Base-by-base conservation (phyloP, 1,140 invertebrate species). In the Zaprionus capensis region DNA sequence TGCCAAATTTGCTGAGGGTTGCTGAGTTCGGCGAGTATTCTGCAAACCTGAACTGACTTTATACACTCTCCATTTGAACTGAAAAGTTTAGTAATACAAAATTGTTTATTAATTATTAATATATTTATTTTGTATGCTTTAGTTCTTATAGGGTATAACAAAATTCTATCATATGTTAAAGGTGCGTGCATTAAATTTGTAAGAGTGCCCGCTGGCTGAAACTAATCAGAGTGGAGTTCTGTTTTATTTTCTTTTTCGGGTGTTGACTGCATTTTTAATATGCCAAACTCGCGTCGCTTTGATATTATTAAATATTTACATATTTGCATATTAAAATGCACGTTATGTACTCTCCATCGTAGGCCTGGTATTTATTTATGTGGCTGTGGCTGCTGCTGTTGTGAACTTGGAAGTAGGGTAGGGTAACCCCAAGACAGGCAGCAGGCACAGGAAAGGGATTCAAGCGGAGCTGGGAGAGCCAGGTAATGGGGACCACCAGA, bases 241-340 rank as follows among this genome's bases (percentile, higher is more conserved):
- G n/a, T 46, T 46, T 46, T 46, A 7, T 17, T 46, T 17, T 46
- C 41, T 49, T 55, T 58, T 63, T 44, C 41, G 41, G 65, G 36
- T 73, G 57, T 62, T 69, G 65, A n/a, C 71, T 73, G 71, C 55
- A 67, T 44, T 83, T 86, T 86, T 76, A 85, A 87, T 87, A 87
- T 78, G 64, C 56, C 71, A 62, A 51, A 62, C 72, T 58, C 53
- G 51, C 38, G 46, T 53, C 56, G 46, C 64, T 88, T 81, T 84
- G 84, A 88, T 88, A 90, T 88, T 82, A 90, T 88, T 88, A 88
- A 88, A 88, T 88, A 88, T 88, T 88, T 88, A 88, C 85, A 88
- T 81, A 88, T 88, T 88, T 88, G 88, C 85, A 88, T 81, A 88
- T 79, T 76, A 84, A 83, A 87, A 88, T 84, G 46, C 9, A 46